Percentiles rank a stretch among this genome's conserved stretches.
Conservation (phyloP, 1,140 invertebrate genomes). For the Nephila pilipes region DNA sequence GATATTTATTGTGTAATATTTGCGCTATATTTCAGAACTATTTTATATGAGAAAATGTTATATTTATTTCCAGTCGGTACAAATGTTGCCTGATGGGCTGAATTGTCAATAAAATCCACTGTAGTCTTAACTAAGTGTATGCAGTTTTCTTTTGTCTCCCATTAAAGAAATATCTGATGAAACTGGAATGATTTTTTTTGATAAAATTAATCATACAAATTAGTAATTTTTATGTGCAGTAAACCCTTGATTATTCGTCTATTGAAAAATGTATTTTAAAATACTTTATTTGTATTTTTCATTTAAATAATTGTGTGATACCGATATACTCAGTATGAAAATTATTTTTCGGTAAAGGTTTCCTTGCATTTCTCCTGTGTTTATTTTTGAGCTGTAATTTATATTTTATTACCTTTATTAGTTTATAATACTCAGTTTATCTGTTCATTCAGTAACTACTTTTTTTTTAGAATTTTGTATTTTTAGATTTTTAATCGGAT, state of each 20-base stretch:
- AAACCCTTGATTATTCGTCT: conserved; percentile 20
- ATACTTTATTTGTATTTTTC: not conserved
- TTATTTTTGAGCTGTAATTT: not conserved
- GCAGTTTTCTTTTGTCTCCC: conserved; percentile 45
- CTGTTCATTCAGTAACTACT: too few species aligned
- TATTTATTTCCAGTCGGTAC: conserved; percentile 66
- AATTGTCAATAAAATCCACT: conserved; percentile 72
- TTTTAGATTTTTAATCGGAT: not conserved
- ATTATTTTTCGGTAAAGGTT: not conserved
- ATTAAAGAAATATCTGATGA: not conserved
- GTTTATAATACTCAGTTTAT: not conserved
- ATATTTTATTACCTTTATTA: not conserved
- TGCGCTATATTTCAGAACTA: conserved; percentile 67
- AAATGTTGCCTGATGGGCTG: conserved; percentile 69
- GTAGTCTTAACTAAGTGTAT: conserved; percentile 64
- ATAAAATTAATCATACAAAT: not conserved
- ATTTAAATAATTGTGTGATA: not conserved
- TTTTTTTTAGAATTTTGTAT: not conserved
- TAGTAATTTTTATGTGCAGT: conserved; percentile 10
- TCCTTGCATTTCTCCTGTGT: too few species aligned
- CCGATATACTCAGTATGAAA: not conserved
- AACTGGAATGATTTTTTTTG: not conserved
- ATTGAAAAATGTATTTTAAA: not conserved
- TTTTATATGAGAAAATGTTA: conserved; percentile 73
- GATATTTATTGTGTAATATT: conserved; percentile 74